phyloP scores from a whole-genome alignment of 2,888 invertebrate genomes.

The Conus canariensis region DNA sequence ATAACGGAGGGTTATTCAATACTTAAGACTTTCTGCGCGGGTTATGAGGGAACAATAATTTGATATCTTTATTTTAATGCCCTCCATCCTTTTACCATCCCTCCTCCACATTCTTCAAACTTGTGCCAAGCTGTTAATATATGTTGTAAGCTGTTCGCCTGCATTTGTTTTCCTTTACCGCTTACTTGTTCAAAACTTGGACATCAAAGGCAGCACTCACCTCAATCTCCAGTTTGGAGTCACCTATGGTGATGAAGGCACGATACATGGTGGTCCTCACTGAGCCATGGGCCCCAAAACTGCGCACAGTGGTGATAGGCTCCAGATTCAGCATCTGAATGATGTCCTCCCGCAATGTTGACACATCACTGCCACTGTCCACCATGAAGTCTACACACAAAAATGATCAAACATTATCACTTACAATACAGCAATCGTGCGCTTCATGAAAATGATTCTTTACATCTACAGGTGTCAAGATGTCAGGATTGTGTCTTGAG shows the following conservation, averaged over 20 bases:
- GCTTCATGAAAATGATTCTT: neutral
- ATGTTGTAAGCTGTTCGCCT: too few species aligned
- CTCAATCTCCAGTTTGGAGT: constrained; percentile 69
- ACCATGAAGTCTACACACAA: constrained; percentile 73
- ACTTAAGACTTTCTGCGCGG: too few species aligned
- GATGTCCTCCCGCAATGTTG: constrained; percentile 69
- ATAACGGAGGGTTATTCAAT: too few species aligned
- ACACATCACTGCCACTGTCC: constrained; percentile 76
- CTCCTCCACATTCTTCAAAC: too few species aligned
- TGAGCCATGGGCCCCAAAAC: constrained; percentile 73
- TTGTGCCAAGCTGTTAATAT: too few species aligned
- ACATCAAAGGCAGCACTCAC: constrained; percentile 48
- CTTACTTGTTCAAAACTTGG: too few species aligned
- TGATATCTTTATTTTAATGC: too few species aligned
- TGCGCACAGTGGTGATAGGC: constrained; percentile 68
- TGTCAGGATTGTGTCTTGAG: too few species aligned
- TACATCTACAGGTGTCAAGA: too few species aligned
- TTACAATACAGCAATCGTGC: neutral
- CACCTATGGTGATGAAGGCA: constrained; percentile 68
- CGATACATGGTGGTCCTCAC: constrained; percentile 70
- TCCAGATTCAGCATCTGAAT: constrained; percentile 68
- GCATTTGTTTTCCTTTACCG: too few species aligned
- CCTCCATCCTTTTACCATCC: too few species aligned
- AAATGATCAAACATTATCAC: neutral
- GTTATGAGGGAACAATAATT: too few species aligned